Evolutionary conservation across 2,888 invertebrate species (phyloP).

Genomic region (Rhingia campestris): DNA sequence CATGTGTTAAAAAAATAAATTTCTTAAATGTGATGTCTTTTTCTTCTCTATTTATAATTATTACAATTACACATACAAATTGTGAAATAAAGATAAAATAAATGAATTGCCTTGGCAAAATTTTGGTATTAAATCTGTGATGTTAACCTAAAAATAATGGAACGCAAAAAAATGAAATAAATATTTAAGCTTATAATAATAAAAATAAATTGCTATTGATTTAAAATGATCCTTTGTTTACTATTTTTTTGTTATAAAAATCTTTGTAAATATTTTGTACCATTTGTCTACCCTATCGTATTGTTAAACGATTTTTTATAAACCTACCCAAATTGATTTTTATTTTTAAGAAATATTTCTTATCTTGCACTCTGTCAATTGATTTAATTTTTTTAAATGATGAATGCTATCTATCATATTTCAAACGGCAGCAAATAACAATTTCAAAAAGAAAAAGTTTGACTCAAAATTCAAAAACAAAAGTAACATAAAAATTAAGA

Average conservation of each 20-base stretch:
- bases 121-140: conserved; percentile 76
- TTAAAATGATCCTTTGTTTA: background rate
- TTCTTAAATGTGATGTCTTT: conserved; percentile 74
- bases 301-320: no score
- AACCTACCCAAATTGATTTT: no score
- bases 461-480: conserved; percentile 31
- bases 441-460: conserved; percentile 29
- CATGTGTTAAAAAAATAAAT: conserved; percentile 27
- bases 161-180: conserved; percentile 45
- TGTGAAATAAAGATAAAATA: conserved; percentile 42
- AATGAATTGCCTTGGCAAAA: conserved; percentile 67
- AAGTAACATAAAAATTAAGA: background rate
- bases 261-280: background rate
- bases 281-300: background rate
- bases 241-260: background rate
- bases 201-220: conserved; percentile 44
- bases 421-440: conserved; percentile 14
- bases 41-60: conserved; percentile 55
- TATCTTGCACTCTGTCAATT: no score
- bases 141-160: conserved; percentile 71
- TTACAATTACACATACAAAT: conserved; percentile 26
- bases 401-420: background rate
- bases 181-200: background rate
- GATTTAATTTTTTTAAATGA: no score
- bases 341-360: no score